phyloP scores from a whole-genome alignment of 2,113 vertebrate species.

The Equus przewalskii region DNA sequence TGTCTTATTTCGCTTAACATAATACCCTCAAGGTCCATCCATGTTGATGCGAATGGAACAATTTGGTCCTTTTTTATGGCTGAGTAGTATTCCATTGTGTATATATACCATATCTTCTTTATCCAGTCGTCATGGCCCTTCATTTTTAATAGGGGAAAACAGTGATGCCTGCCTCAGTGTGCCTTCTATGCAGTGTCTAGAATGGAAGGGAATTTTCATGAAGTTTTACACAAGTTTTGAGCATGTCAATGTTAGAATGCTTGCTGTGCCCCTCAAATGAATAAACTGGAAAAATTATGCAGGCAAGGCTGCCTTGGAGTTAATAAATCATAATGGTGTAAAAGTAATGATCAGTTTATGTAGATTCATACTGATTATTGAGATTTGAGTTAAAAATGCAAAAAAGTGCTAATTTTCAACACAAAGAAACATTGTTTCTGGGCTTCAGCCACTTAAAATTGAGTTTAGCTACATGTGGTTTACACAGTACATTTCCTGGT shows the following conservation, averaged over 20 bases:
- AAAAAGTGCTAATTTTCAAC: slow-evolving; percentile 17
- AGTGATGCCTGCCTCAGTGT: neutral
- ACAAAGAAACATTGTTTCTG: neutral
- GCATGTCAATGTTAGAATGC: neutral
- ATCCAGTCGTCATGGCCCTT: neutral
- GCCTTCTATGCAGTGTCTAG: neutral
- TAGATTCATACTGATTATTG: neutral
- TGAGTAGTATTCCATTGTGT: too few species aligned
- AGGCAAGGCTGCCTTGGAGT: neutral
- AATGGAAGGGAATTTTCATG: neutral
- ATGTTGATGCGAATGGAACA: too few species aligned
- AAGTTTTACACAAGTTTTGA: neutral
- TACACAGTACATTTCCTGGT: neutral
- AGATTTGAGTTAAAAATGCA: neutral
- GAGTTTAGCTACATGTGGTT: neutral
- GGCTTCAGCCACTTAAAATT: neutral
- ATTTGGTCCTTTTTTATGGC: too few species aligned
- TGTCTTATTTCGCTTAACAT: too few species aligned
- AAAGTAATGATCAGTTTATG: neutral
- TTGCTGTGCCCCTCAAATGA: neutral
- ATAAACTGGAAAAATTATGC: neutral
- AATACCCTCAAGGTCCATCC: too few species aligned
- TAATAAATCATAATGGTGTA: neutral
- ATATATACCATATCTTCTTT: too few species aligned
- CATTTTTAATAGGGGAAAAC: neutral